A percentile compares a stretch with the other conserved stretches of the same genome.
Conservation (phyloP, 1,140 invertebrate genomes). For the Megalonaias nervosa region DNA sequence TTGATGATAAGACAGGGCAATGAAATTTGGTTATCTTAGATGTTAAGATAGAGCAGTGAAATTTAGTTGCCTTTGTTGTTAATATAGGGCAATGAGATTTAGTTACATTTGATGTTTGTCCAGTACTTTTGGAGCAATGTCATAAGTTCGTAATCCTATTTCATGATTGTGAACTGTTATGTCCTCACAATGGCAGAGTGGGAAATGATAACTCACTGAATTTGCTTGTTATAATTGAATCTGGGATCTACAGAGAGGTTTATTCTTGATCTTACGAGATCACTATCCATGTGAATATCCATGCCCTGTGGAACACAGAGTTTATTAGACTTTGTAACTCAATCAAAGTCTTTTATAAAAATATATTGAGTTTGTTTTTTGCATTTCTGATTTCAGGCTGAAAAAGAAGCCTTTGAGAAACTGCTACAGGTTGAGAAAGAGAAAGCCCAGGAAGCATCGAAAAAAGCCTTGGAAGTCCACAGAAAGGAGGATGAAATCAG, state of each 20-base stretch:
- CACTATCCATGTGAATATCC: background rate
- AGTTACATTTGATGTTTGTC: too few species aligned
- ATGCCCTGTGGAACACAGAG: too few species aligned
- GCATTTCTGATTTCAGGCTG: slow-evolving; percentile 39
- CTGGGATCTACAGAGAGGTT: background rate
- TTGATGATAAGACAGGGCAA: too few species aligned
- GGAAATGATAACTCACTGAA: too few species aligned
- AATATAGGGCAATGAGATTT: too few species aligned
- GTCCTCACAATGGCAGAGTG: slow-evolving; percentile 1
- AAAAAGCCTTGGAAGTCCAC: slow-evolving; percentile 47
- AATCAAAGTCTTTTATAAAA: background rate
- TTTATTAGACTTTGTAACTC: background rate
- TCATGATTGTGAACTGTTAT: too few species aligned
- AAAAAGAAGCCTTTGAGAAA: slow-evolving; percentile 53
- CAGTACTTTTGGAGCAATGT: background rate
- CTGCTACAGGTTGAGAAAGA: slow-evolving; percentile 58
- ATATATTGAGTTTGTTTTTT: background rate
- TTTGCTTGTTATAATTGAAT: background rate
- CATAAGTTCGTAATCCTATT: too few species aligned
- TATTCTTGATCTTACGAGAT: background rate
- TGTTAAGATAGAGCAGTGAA: too few species aligned
- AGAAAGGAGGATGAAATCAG: slow-evolving; percentile 53
- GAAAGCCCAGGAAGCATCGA: slow-evolving; percentile 45
- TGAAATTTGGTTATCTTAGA: too few species aligned
- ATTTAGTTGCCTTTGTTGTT: too few species aligned